A percentile compares a stretch with the other conserved stretches of the same genome.
Conservation (phyloP, 2,113 vertebrate species). For the Bos indicus region DNA sequence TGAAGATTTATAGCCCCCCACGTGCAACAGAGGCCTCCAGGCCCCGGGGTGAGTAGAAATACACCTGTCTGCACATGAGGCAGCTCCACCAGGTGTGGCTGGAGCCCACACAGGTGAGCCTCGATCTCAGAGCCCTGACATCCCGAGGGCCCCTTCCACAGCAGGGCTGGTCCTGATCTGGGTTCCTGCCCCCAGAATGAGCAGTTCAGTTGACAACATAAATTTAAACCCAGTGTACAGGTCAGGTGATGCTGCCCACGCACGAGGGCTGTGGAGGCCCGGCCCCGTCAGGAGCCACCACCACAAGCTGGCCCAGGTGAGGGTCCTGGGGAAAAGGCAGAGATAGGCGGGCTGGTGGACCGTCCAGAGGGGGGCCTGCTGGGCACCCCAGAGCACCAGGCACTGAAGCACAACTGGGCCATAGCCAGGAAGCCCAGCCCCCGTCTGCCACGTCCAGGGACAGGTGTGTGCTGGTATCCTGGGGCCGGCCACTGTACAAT, state of each 20-base stretch:
- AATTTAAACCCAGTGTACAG: neutral
- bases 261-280: neutral
- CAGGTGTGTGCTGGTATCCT: neutral
- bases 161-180: neutral
- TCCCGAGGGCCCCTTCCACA: neutral
- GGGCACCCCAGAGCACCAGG: neutral
- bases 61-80: neutral
- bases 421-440: neutral
- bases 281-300: neutral
- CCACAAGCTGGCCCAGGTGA: neutral
- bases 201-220: neutral
- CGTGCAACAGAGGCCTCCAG: fast-evolving
- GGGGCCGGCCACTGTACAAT: neutral
- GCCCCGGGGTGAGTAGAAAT: neutral
- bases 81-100: neutral
- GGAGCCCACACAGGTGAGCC: too few relatives aligned
- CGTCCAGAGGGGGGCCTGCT: neutral
- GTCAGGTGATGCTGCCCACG: fast-evolving
- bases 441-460: fast-evolving
- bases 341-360: neutral
- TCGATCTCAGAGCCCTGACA: neutral
- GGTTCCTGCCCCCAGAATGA: neutral
- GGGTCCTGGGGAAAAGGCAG: neutral
- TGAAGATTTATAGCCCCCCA: neutral
- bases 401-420: too few relatives aligned